Evolutionary conservation across 2,888 invertebrate genomes (phyloP).

Genomic region (Rotaria sp.): DNA sequence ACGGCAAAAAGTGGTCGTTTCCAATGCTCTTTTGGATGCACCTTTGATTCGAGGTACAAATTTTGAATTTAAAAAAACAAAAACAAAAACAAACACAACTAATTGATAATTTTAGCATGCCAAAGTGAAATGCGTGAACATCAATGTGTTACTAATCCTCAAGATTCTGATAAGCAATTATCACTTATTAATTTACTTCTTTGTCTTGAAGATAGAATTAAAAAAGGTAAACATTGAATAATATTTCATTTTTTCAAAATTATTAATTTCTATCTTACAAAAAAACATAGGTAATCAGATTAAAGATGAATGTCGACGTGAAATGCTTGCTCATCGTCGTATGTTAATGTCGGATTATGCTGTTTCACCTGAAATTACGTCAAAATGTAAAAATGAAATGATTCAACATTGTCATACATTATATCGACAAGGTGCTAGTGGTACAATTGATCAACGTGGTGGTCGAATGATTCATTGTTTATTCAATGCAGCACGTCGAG

Average conservation of each 20-base stretch:
- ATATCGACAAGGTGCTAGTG: background rate
- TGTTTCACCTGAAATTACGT: slow-evolving; percentile 82
- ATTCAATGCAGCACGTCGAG: slow-evolving; percentile 71
- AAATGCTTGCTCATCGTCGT: slow-evolving; percentile 81
- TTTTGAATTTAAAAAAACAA: background rate
- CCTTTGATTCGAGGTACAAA: slow-evolving; percentile 65
- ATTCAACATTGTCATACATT: slow-evolving; percentile 57
- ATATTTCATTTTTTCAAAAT: background rate
- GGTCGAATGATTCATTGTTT: slow-evolving; percentile 89
- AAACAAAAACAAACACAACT: background rate
- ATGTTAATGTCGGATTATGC: slow-evolving; percentile 85
- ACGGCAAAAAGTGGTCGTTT: slow-evolving; percentile 76
- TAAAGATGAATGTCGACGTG: slow-evolving; percentile 72
- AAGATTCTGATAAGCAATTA: slow-evolving; percentile 67
- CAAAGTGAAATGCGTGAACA: background rate
- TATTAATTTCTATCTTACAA: too few species aligned
- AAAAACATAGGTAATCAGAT: slow-evolving; percentile 60
- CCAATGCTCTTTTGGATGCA: slow-evolving; percentile 81
- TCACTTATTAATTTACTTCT: slow-evolving; percentile 79
- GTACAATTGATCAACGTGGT: slow-evolving; percentile 68
- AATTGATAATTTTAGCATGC: slow-evolving; percentile 53
- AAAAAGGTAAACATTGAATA: slow-evolving; percentile 47
- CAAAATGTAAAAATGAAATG: slow-evolving; percentile 77
- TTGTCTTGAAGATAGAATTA: slow-evolving; percentile 70
- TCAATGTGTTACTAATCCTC: background rate